These are phyloP conservation scores for Moxostoma hubbsi DNA, from an alignment of 2,797 vertebrate species.

Conservation along the genomic window DNA sequence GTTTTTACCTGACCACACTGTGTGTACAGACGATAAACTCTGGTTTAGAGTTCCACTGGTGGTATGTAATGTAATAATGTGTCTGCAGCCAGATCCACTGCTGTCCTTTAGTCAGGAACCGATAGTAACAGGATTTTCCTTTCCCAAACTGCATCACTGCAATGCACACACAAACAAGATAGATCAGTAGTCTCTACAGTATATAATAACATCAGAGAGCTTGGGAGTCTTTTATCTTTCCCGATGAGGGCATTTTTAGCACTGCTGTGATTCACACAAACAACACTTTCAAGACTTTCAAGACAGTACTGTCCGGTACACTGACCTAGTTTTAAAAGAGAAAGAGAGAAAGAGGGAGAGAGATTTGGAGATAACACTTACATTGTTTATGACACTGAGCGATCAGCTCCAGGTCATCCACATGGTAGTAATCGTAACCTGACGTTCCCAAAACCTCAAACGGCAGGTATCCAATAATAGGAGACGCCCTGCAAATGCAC, in stretches of 20 bases:
- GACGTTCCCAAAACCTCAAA: conserved; percentile 91
- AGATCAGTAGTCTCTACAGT: conserved; percentile 6
- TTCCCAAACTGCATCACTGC: conserved; percentile 91
- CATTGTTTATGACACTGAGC: conserved; percentile 89
- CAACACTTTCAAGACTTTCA: conserved; percentile 11
- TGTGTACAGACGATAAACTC: conserved; percentile 91
- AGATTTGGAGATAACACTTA: conserved; percentile 68
- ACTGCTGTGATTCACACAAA: conserved; percentile 34
- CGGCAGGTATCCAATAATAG: conserved; percentile 89
- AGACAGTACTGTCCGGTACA: neutral
- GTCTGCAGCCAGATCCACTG: conserved; percentile 92
- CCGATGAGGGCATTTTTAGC: conserved; percentile 10
- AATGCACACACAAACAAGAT: conserved; percentile 22
- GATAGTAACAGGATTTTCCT: conserved; percentile 91
- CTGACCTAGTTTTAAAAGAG: conserved; percentile 35
- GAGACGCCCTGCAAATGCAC: conserved; percentile 78
- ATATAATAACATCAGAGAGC: neutral
- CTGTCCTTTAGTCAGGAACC: conserved; percentile 90
- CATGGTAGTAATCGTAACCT: conserved; percentile 92
- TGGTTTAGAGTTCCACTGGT: conserved; percentile 94
- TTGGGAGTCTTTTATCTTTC: conserved; percentile 15
- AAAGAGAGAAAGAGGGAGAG: neutral
- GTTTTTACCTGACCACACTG: conserved; percentile 82
- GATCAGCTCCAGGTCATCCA: conserved; percentile 89
- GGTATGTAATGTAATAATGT: conserved; percentile 90